Evolutionary conservation across 1,140 invertebrate species (phyloP).

Genomic region (Kradibia gibbosae): DNA sequence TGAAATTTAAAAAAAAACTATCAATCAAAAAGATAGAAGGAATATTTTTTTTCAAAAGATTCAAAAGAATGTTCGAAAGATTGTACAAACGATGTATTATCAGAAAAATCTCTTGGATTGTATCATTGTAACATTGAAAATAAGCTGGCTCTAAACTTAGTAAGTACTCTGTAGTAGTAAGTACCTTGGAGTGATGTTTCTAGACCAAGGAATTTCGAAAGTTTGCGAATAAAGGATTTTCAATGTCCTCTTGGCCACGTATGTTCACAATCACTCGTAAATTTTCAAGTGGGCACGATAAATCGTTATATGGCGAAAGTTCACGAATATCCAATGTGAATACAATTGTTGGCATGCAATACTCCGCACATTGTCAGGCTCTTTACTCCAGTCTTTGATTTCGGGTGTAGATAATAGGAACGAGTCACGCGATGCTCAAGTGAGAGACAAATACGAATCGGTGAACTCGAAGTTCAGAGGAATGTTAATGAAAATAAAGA

Average conservation of each 20-base stretch:
- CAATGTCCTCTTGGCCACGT: not conserved
- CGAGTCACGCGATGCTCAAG: not conserved
- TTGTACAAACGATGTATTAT: too few relatives aligned
- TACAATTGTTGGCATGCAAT: not conserved
- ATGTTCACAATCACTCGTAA: slow-evolving; percentile 30
- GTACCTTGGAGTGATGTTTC: not conserved
- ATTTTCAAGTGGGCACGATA: slow-evolving; percentile 21
- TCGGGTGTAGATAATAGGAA: not conserved
- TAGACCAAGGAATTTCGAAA: not conserved
- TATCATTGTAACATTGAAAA: too few relatives aligned
- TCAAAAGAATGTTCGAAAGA: too few relatives aligned
- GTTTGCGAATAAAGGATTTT: not conserved
- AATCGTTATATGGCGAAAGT: slow-evolving; percentile 22
- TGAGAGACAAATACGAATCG: not conserved
- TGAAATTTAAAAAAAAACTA: too few relatives aligned
- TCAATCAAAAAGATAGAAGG: too few relatives aligned
- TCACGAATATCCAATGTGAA: not conserved
- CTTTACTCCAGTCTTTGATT: not conserved
- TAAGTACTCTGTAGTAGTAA: too few relatives aligned
- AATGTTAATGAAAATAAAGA: not conserved
- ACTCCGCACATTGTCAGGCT: not conserved
- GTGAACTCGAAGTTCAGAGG: not conserved
- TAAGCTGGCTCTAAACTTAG: too few relatives aligned
- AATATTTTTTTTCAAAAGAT: too few relatives aligned
- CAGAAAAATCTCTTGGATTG: too few relatives aligned